phyloP scores from a whole-genome alignment of 2,113 vertebrate genomes.

The Sceloporus tristichus region DNA sequence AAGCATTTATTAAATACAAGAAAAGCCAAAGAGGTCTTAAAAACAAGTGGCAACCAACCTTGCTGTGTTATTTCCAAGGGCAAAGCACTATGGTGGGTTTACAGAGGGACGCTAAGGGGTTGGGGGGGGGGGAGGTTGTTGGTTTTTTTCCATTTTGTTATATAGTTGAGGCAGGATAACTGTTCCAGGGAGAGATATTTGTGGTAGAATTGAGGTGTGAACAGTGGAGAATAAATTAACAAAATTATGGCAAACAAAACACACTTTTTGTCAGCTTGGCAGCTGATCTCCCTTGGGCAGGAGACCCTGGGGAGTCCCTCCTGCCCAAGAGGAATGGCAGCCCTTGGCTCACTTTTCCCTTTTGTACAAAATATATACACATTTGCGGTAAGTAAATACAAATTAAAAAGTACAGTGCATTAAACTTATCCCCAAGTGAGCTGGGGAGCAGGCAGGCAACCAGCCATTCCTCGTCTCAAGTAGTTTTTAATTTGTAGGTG shows the following conservation, averaged over 20 bases:
- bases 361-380: not conserved
- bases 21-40: slow-evolving; percentile 26
- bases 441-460: not conserved
- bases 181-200: rapidly evolving
- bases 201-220: rapidly evolving
- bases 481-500: rapidly evolving
- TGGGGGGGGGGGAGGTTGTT: not conserved
- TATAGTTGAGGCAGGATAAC: not conserved
- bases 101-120: not conserved
- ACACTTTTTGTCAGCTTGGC: not conserved
- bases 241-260: not conserved
- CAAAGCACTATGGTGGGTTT: rapidly evolving
- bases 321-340: rapidly evolving
- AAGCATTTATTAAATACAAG: slow-evolving; percentile 40
- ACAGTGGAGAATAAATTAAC: slow-evolving; percentile 13
- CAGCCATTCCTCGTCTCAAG: rapidly evolving
- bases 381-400: not conserved
- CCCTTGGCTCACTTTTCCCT: not conserved
- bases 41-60: not conserved
- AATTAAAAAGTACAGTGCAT: not conserved
- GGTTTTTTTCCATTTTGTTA: not conserved
- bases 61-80: not conserved
- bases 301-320: rapidly evolving
- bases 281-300: not conserved
- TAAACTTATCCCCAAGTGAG: not conserved